Base-by-base conservation (phyloP, 2,888 invertebrate genomes). In the Drosophila nr. perissopoda region DNA sequence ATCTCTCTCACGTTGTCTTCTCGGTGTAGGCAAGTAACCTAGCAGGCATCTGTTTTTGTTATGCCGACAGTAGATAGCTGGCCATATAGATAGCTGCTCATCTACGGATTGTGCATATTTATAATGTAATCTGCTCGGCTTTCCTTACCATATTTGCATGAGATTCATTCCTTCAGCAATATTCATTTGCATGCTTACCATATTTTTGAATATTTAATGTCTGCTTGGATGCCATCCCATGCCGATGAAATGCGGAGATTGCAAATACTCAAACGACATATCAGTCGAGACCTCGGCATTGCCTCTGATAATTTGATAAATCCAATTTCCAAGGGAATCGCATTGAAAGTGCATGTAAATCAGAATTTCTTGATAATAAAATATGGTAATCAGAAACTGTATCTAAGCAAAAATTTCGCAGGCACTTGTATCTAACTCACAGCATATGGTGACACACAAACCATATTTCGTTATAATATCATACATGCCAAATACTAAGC, bases 131-230 rank as follows among this genome's bases (percentile, higher is more conserved):
- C 66, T 76, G 51, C 51, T 66, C 56, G 40, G 59, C 68, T 78
- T 74, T 54, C 40, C 27, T 36, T 63, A 64, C 68, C 82, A 84
- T 82, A 87, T 84, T 83, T 89, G 74, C 87, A 89, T 75, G 69
- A 77, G 66, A 62, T 61, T 64, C 68, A 34, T 49, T 18, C 45
- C 21, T 13, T 57, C 27, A 29, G 18, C n/a, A 18, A 16, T 61
- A 54, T 52, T 63, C 42, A 57, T 63, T 61, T 56, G 70, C 69
- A 57, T 59, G 72, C 73, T 80, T 72, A 73, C 80, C 86, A 89
- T 83, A 83, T 76, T 74, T 89, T 85, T 78, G 78, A 83, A 85
- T 85, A 87, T 66, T 31, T 49, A 79, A 66, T 72, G 29, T 51
- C 4, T 36, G 51, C 36, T 65, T 36, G 48, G 61, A 34, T 59